Evolutionary conservation across 2,113 vertebrate species (phyloP), one percentile per base, ranked within the genome.

Genomic region (Oreotragus oreotragus): DNA sequence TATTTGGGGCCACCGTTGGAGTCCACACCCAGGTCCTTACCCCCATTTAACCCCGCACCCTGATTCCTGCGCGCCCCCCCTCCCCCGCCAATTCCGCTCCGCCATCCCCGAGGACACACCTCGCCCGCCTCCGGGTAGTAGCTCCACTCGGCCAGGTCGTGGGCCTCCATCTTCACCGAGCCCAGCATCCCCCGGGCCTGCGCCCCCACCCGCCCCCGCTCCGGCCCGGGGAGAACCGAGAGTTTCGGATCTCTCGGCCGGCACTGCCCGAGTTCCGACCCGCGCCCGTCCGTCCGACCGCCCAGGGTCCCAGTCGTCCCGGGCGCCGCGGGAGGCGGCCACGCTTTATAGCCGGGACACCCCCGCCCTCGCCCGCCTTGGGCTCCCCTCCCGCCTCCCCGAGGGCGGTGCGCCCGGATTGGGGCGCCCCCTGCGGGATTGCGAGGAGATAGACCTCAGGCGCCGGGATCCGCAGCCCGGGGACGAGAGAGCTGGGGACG

Each of bases 121-220:
- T 98, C 98, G 91, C 97, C 97, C 79, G 98, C 95, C 98, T 98
- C 98, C 57, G 98, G 98, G 84, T 97, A 98, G 97, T 97, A 98
- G 97, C 98, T 98, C 98, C 98, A 98, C 73, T 98, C 98, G 81
- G 97, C 96, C 97, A 98, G 97, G 96, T 98, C 98, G 43, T 97
- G 98, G 57, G 98, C 91, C 96, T 98, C 98, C 98, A 98, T 98
- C 98, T 98, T 98, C 98, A 98, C 98, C 36, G 97, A 98, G 95
- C 98, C 97, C 98, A 98, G 97, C 98, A 97, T 98, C 98, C 98
- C 98, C 98, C 60, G 97, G 98, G 97, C 97, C 86, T 91, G 96
- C 77, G 93, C 98, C 96, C 97, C 97, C 81, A 89, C 93, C 94
- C 45, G 79, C 97, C 94, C 94, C 70, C 36, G 76, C 91, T 91